Evolutionary conservation across 2,888 invertebrate genomes (phyloP).

Genomic region (Drosophila peninsularis): DNA sequence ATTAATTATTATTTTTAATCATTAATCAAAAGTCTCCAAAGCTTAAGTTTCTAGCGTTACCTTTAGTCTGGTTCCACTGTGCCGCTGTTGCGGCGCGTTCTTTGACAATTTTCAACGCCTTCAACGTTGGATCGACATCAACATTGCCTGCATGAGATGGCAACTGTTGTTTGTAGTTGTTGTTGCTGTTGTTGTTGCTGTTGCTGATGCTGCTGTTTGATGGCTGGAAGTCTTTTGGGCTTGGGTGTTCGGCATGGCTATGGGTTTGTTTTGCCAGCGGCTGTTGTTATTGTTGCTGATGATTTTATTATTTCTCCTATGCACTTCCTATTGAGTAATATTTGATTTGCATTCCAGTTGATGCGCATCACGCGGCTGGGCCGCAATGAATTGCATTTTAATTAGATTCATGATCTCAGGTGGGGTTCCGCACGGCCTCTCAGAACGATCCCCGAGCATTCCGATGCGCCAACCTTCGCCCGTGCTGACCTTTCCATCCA

Average conservation of each 20-base stretch:
- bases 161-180: constrained; percentile 56
- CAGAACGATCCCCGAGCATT: constrained; percentile 44
- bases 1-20: no score
- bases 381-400: constrained; percentile 78
- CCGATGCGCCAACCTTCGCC: constrained; percentile 24
- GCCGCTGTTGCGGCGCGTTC: constrained; percentile 70
- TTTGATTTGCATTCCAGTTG: constrained; percentile 77
- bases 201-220: constrained; percentile 73
- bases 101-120: constrained; percentile 82
- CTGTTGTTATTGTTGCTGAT: constrained; percentile 61
- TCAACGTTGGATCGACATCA: constrained; percentile 63
- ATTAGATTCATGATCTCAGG: constrained; percentile 74
- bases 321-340: constrained; percentile 80
- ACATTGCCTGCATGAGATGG: constrained; percentile 74
- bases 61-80: constrained; percentile 46
- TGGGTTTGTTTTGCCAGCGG: constrained; percentile 73
- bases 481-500: constrained; percentile 42
- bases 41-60: not conserved
- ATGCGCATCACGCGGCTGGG: constrained; percentile 62
- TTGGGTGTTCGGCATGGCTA: constrained; percentile 47
- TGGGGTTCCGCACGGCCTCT: constrained; percentile 38
- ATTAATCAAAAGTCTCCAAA: no score
- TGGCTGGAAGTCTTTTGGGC: constrained; percentile 53
- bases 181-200: constrained; percentile 29
- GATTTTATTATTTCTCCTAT: constrained; percentile 75